Conservation (phyloP, 2,888 invertebrate species). For the Eudemis profundana region DNA sequence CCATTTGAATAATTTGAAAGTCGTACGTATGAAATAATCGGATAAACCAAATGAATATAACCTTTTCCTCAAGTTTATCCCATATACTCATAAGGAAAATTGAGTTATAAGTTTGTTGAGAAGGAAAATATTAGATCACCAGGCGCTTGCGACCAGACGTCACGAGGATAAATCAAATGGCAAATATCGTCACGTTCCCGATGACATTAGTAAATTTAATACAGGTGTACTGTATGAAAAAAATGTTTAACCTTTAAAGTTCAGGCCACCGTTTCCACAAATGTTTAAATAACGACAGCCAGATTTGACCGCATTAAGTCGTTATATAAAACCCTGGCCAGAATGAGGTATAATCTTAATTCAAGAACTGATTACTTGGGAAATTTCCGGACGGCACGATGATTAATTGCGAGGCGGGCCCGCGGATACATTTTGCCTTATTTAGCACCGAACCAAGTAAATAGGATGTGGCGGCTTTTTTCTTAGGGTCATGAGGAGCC, state of each 20-base stretch:
- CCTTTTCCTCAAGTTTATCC: constrained; percentile 18
- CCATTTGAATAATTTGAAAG: constrained; percentile 26
- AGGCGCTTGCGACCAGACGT: constrained; percentile 23
- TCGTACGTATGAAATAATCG: constrained; percentile 6
- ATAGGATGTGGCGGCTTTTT: constrained; percentile 67
- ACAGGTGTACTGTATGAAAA: background rate
- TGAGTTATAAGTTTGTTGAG: constrained; percentile 29
- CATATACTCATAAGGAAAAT: constrained; percentile 32
- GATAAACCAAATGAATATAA: constrained; percentile 28
- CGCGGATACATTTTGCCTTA: constrained; percentile 73
- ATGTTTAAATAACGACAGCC: constrained; percentile 18
- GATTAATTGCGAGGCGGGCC: constrained; percentile 68
- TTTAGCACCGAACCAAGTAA: constrained; percentile 69
- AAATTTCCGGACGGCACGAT: constrained; percentile 58
- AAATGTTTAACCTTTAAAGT: constrained; percentile 20
- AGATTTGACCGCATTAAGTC: constrained; percentile 25
- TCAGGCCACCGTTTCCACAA: constrained; percentile 4
- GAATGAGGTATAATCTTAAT: constrained; percentile 59
- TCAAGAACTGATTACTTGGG: constrained; percentile 55
- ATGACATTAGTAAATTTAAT: constrained; percentile 7
- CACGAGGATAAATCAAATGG: constrained; percentile 26
- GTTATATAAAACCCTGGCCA: constrained; percentile 41
- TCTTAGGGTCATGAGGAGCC: constrained; percentile 68
- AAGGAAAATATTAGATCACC: constrained; percentile 33
- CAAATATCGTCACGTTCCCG: constrained; percentile 22